Percentiles rank a stretch among this genome's conserved stretches.
These are phyloP conservation scores for Catharus bicknelli DNA, from an alignment of 2,113 vertebrate species.

Conservation along the genomic window DNA sequence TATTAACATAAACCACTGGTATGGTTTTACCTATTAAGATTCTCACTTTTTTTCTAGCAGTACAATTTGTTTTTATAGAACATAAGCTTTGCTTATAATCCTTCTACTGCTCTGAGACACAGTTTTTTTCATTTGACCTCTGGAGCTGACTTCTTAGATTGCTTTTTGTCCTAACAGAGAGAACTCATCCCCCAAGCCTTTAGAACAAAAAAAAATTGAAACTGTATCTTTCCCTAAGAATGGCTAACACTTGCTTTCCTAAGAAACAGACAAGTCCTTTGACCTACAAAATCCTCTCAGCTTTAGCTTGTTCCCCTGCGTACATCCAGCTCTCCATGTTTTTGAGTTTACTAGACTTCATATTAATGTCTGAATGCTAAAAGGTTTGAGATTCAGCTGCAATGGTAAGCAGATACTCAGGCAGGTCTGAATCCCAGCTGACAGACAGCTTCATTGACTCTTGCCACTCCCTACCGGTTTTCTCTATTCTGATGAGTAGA, in stretches of 20 bases:
- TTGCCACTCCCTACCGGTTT: background rate
- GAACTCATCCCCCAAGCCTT: background rate
- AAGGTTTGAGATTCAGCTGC: background rate
- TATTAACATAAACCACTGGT: background rate
- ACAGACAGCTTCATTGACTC: background rate
- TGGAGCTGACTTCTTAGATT: background rate
- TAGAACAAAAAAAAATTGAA: background rate
- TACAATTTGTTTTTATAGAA: background rate
- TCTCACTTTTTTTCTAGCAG: background rate
- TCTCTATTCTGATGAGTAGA: background rate
- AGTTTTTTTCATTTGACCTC: conserved; percentile 14
- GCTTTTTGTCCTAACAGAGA: background rate
- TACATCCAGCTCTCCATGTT: background rate
- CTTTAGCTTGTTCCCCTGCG: background rate
- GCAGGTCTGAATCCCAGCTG: background rate
- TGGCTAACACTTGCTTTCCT: background rate
- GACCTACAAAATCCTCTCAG: background rate
- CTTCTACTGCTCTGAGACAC: background rate
- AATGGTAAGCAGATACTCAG: fast-evolving
- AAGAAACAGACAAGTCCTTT: background rate
- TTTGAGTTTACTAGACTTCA: background rate
- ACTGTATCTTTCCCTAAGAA: background rate
- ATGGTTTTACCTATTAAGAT: background rate
- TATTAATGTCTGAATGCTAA: background rate
- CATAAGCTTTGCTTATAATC: background rate